Base-by-base conservation (phyloP, 2,113 vertebrate genomes). In the Tamias sibiricus region DNA sequence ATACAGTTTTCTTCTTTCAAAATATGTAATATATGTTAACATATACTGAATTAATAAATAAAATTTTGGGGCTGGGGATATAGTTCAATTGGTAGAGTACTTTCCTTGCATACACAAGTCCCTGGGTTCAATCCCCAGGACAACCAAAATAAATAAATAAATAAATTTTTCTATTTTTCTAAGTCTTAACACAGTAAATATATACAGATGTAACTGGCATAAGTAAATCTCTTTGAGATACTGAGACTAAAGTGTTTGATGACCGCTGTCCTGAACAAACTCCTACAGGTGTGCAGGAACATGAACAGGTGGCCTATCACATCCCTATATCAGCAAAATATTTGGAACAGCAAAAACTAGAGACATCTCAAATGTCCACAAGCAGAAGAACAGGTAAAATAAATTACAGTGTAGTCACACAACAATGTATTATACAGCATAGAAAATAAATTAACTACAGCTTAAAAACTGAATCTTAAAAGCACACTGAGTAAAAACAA, bases 61-160 rank as follows among this genome's bases (percentile, higher is more conserved):
- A 89, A 89, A 86, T 49, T n/a, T n/a, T n/a, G n/a, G n/a, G n/a
- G n/a, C n/a, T n/a, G n/a, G n/a, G n/a, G n/a, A n/a, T n/a, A n/a
- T n/a, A n/a, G n/a, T n/a, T n/a, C n/a, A n/a, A n/a, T n/a, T n/a
- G n/a, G n/a, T n/a, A n/a, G n/a, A n/a, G n/a, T n/a, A n/a, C n/a
- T n/a, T n/a, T n/a, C n/a, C n/a, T n/a, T n/a, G n/a, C n/a, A n/a
- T n/a, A n/a, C n/a, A n/a, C n/a, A n/a, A n/a, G n/a, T n/a, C n/a
- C n/a, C n/a, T n/a, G n/a, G n/a, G n/a, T n/a, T n/a, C n/a, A n/a
- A n/a, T n/a, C n/a, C n/a, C n/a, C n/a, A n/a, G n/a, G n/a, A n/a
- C n/a, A n/a, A n/a, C n/a, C n/a, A n/a, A n/a, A 95, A 83, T 77
- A 69, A 95, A 87, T 82, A 86, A 89, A 89, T 49, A 77, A 89